Percentiles rank a stretch among this genome's conserved stretches.
Evolutionary conservation across 2,797 vertebrate species (phyloP).

Genomic region (Amphiprion clarkii): DNA sequence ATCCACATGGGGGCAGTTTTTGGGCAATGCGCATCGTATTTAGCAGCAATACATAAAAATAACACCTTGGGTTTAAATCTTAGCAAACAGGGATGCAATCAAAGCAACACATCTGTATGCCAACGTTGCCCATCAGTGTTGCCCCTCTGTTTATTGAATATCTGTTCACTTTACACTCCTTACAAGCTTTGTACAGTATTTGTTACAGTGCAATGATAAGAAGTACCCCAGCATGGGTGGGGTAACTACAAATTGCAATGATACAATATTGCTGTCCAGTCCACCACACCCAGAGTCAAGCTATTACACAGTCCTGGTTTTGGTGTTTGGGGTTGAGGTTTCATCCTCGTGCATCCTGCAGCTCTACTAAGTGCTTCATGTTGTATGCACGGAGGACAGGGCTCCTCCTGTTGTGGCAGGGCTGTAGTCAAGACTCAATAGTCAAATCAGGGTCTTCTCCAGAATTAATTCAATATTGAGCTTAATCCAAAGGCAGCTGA

Average conservation of each 20-base stretch:
- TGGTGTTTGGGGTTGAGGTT: constrained; percentile 30
- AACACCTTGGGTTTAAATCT: constrained; percentile 43
- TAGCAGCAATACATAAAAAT: constrained; percentile 68
- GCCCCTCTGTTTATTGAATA: constrained; percentile 27
- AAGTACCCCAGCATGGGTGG: constrained; percentile 35
- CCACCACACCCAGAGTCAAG: constrained; percentile 54
- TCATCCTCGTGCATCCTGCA: constrained; percentile 15
- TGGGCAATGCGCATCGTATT: constrained; percentile 20
- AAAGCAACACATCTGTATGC: constrained; percentile 22
- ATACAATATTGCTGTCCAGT: constrained; percentile 55
- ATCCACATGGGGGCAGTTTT: constrained; percentile 8
- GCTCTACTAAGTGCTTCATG: constrained; percentile 71
- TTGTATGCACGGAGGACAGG: constrained; percentile 26
- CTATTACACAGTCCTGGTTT: constrained; percentile 39
- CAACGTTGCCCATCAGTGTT: constrained; percentile 10
- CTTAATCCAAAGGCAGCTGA: background rate
- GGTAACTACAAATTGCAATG: constrained; percentile 24
- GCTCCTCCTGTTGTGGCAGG: constrained; percentile 12
- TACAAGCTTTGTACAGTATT: constrained; percentile 87
- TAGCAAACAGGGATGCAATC: constrained; percentile 33
- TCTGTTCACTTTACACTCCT: constrained; percentile 83
- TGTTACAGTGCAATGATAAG: constrained; percentile 90
- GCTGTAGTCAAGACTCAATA: background rate
- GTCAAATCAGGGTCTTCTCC: constrained; percentile 5
- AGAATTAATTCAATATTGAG: background rate